A percentile compares a stretch with the other conserved stretches of the same genome.
These are phyloP conservation scores for Centropyge bicolor DNA, from an alignment of 2,797 vertebrate genomes.

Conservation along the genomic window DNA sequence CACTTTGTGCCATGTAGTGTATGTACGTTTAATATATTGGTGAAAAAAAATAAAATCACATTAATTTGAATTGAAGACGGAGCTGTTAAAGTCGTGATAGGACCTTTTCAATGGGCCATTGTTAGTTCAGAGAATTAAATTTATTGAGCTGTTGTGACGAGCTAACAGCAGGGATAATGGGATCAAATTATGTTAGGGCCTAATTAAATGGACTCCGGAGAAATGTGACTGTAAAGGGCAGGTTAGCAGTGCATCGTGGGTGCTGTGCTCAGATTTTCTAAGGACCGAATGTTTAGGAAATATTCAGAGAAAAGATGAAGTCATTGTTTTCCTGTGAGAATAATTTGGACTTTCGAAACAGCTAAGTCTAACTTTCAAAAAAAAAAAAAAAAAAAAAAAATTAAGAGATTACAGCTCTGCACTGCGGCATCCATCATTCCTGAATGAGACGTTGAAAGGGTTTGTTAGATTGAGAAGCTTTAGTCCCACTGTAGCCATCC, in stretches of 20 bases:
- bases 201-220: constrained; percentile 9
- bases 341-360: constrained; percentile 11
- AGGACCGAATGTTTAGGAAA: background rate
- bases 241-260: background rate
- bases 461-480: constrained; percentile 35
- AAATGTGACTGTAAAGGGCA: constrained; percentile 17
- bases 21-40: background rate
- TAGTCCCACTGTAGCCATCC: constrained; percentile 18
- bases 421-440: constrained; percentile 21
- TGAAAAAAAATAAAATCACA: background rate
- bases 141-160: constrained; percentile 14
- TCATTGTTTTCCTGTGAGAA: constrained; percentile 1
- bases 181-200: constrained; percentile 25
- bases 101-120: constrained; percentile 16
- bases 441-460: constrained; percentile 44
- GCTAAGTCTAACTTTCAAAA: constrained; percentile 1
- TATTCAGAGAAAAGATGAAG: background rate
- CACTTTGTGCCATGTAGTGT: background rate
- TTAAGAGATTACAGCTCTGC: background rate
- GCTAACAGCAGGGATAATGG: constrained; percentile 14
- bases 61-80: constrained; percentile 11
- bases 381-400: background rate
- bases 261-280: constrained; percentile 12
- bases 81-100: background rate
- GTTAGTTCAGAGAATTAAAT: constrained; percentile 31